Evolutionary conservation across 2,113 vertebrate genomes (phyloP).

Genomic region (Cavia porcellus): DNA sequence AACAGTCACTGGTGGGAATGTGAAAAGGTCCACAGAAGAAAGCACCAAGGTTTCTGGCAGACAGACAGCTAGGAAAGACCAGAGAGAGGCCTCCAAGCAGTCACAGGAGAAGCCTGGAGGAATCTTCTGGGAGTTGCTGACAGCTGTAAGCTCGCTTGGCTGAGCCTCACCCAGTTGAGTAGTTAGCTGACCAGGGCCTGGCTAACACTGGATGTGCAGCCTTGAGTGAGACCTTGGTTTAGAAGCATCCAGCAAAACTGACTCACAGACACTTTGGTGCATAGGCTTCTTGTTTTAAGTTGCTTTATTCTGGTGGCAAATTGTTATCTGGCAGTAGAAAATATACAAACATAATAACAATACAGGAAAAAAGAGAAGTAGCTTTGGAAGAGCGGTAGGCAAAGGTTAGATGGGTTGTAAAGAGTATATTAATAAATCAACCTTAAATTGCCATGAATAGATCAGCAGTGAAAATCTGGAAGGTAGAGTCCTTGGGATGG

Average conservation of each 20-base stretch:
- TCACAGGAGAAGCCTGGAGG: conserved; percentile 10
- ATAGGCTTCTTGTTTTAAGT: conserved; percentile 20
- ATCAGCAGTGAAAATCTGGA: not conserved
- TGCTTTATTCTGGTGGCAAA: conserved; percentile 45
- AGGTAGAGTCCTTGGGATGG: not conserved
- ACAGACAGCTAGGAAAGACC: not conserved
- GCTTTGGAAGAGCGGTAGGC: not conserved
- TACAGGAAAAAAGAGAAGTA: not conserved
- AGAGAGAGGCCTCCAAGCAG: conserved; percentile 36
- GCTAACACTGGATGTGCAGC: conserved; percentile 34
- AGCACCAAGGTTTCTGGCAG: conserved; percentile 31
- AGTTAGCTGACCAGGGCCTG: conserved; percentile 34
- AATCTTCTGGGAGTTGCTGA: not conserved
- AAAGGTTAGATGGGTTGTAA: not conserved
- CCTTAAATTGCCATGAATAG: not conserved
- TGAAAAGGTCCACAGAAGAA: not conserved
- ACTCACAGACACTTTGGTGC: not conserved
- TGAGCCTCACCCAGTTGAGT: not conserved
- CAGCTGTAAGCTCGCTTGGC: conserved; percentile 29
- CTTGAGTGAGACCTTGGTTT: not conserved
- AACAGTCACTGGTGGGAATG: not conserved
- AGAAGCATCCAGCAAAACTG: conserved; percentile 49
- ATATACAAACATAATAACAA: not conserved
- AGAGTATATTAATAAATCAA: not conserved
- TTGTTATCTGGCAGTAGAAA: not conserved